phyloP scores from a whole-genome alignment of 2,113 vertebrate genomes.

The Zapornia atra region DNA sequence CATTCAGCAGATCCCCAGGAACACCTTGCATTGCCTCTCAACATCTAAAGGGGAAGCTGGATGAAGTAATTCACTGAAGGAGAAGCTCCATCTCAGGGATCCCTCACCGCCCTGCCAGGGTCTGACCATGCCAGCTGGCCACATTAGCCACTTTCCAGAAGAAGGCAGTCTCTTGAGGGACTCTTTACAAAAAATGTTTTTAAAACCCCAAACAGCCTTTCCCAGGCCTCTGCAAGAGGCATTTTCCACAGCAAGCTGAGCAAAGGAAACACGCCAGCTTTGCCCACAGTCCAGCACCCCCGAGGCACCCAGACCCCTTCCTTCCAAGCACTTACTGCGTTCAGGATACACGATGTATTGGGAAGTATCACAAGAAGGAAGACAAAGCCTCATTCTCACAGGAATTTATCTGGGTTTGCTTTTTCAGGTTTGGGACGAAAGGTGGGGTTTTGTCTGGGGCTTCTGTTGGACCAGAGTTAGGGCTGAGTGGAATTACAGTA shows the following conservation, averaged over 20 bases:
- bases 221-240: too few relatives aligned
- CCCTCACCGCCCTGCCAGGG: background rate
- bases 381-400: background rate
- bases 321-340: background rate
- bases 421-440: background rate
- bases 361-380: background rate
- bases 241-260: background rate
- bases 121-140: background rate
- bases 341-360: background rate
- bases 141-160: background rate
- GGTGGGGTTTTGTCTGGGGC: background rate
- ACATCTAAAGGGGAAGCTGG: background rate
- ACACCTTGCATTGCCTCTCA: background rate
- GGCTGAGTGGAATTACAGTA: background rate
- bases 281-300: background rate
- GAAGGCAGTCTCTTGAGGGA: background rate
- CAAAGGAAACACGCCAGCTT: background rate
- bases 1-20: background rate
- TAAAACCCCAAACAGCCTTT: background rate
- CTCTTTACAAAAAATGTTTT: background rate
- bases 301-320: accelerated
- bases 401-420: background rate
- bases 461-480: background rate
- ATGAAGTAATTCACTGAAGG: background rate
- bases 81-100: background rate